Percentiles rank a stretch among this genome's conserved stretches.
Evolutionary conservation across 2,888 invertebrate genomes (phyloP).

Genomic region (Eristalis intricaria): DNA sequence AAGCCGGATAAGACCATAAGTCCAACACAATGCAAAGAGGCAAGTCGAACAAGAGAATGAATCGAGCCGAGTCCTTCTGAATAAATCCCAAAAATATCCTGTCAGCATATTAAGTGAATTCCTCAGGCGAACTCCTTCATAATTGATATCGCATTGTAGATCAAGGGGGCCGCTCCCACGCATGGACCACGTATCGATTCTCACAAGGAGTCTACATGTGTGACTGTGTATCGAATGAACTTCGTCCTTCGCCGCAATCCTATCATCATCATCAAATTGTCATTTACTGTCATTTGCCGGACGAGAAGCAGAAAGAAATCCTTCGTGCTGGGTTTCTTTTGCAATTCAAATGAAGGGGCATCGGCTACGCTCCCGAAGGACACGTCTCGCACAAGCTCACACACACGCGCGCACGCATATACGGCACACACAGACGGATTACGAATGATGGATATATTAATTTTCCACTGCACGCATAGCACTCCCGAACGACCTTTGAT

Average conservation of each 20-base stretch:
- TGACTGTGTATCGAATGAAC: slow-evolving; percentile 4
- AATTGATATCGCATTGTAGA: slow-evolving; percentile 36
- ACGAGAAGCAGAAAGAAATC: slow-evolving; percentile 8
- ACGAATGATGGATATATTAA: slow-evolving; percentile 55
- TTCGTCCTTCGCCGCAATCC: neutral
- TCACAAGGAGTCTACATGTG: slow-evolving; percentile 13
- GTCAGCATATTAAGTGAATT: slow-evolving; percentile 30
- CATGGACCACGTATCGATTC: slow-evolving; percentile 19
- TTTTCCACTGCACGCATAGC: slow-evolving; percentile 40
- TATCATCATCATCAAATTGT: slow-evolving; percentile 38
- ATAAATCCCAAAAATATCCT: slow-evolving; percentile 30
- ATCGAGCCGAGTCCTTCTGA: neutral
- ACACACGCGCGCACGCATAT: neutral
- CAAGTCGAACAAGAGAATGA: neutral
- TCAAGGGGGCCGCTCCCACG: neutral
- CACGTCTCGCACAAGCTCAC: neutral
- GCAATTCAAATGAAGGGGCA: slow-evolving; percentile 42
- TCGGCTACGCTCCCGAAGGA: neutral
- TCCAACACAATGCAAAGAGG: neutral
- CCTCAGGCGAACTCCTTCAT: slow-evolving; percentile 4
- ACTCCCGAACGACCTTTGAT: slow-evolving; percentile 33
- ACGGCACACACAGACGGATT: slow-evolving; percentile 14
- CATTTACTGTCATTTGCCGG: slow-evolving; percentile 44
- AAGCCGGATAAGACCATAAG: slow-evolving; percentile 20
- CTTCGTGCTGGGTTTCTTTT: slow-evolving; percentile 9